phyloP scores from a whole-genome alignment of 2,113 vertebrate genomes.

The Zosterops hypoxanthus region DNA sequence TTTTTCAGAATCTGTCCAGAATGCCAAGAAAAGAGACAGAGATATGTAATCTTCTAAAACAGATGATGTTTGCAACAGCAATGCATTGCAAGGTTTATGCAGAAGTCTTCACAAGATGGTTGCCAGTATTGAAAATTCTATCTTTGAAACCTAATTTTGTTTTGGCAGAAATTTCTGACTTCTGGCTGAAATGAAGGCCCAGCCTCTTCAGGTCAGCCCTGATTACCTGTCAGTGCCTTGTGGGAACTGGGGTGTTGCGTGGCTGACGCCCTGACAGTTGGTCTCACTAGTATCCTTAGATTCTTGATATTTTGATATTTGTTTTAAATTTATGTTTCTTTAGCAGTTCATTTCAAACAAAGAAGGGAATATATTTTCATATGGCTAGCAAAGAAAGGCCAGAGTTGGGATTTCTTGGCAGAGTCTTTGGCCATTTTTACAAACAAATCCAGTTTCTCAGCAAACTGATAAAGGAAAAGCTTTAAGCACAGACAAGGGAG shows the following conservation, averaged over 20 bases:
- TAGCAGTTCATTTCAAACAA: background rate
- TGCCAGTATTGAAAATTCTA: background rate
- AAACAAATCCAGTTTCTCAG: background rate
- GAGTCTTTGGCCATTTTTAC: background rate
- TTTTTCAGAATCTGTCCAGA: background rate
- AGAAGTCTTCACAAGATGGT: background rate
- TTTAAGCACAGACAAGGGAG: background rate
- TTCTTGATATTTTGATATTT: background rate
- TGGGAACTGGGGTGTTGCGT: background rate
- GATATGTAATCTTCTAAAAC: background rate
- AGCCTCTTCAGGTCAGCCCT: background rate
- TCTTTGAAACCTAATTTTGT: background rate
- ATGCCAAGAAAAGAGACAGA: background rate
- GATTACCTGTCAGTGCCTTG: fast-evolving
- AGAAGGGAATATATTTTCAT: background rate
- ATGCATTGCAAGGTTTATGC: background rate
- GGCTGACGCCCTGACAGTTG: fast-evolving
- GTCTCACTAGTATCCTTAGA: background rate
- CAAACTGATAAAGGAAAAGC: background rate
- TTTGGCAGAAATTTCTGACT: background rate
- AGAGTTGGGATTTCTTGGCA: background rate
- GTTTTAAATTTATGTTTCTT: background rate
- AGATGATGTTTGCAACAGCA: background rate
- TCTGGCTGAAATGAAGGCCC: background rate
- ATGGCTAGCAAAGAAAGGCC: background rate